Conservation (phyloP, 2,113 vertebrate genomes). For the Mellivora capensis region DNA sequence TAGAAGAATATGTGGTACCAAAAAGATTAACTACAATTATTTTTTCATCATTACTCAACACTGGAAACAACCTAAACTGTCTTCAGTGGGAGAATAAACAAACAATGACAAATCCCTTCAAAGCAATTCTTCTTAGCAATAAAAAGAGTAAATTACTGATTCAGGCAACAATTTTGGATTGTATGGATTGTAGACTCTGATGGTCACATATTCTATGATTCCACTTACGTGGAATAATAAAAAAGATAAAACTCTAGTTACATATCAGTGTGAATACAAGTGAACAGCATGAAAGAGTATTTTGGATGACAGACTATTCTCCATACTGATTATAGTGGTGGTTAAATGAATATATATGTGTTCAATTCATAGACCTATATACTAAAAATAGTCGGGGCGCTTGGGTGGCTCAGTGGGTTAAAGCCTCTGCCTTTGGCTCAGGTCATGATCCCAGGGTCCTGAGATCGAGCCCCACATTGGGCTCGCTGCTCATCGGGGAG, state of each 20-base stretch:
- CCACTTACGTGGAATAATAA: neutral
- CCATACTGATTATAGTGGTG: neutral
- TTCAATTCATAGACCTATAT: neutral
- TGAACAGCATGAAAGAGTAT: neutral
- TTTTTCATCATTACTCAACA: neutral
- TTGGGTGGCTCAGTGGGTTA: no score
- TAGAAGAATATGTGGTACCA: neutral
- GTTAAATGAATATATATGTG: neutral
- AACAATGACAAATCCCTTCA: neutral
- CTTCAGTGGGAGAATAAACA: neutral
- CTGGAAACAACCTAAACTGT: neutral
- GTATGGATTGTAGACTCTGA: neutral
- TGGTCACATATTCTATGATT: neutral
- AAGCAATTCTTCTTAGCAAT: neutral
- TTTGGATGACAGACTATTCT: neutral
- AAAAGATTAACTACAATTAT: neutral
- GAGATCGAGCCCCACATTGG: no score
- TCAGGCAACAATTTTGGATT: neutral
- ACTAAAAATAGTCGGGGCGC: neutral
- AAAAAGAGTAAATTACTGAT: neutral
- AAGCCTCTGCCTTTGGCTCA: no score
- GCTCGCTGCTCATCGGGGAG: no score
- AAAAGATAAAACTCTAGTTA: neutral
- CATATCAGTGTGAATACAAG: neutral
- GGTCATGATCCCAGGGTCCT: no score